Evolutionary conservation across 2,797 vertebrate species (phyloP).

Genomic region (Glossophaga mutica): DNA sequence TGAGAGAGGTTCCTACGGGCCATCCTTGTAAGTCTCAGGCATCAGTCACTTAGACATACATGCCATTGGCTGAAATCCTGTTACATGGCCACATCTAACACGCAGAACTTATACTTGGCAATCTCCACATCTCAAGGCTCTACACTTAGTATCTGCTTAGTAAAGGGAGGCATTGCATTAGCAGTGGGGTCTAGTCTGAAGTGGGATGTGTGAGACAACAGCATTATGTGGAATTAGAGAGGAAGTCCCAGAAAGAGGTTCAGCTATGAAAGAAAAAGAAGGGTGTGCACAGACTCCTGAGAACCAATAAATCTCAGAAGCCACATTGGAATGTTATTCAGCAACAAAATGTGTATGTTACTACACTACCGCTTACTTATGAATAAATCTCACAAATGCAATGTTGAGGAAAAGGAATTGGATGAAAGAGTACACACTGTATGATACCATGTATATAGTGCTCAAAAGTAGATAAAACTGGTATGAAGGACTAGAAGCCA

Average conservation of each 20-base stretch:
- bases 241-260: neutral
- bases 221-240: neutral
- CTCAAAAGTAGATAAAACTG: neutral
- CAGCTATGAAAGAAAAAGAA: neutral
- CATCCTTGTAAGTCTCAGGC: neutral
- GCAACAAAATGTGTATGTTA: neutral
- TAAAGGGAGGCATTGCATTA: neutral
- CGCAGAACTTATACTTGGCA: neutral
- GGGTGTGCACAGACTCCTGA: neutral
- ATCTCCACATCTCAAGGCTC: too few relatives aligned
- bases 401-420: neutral
- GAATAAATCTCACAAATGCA: neutral
- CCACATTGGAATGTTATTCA: neutral
- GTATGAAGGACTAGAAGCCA: neutral
- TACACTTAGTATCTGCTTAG: neutral
- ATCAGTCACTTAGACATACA: neutral
- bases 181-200: neutral
- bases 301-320: neutral
- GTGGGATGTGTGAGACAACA: neutral
- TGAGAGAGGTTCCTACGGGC: neutral
- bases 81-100: neutral
- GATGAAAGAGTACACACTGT: neutral
- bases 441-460: neutral
- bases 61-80: neutral
- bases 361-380: neutral